Evolutionary conservation across 1,140 invertebrate genomes (phyloP).

Genomic region (Drosophila malerkotliana): DNA sequence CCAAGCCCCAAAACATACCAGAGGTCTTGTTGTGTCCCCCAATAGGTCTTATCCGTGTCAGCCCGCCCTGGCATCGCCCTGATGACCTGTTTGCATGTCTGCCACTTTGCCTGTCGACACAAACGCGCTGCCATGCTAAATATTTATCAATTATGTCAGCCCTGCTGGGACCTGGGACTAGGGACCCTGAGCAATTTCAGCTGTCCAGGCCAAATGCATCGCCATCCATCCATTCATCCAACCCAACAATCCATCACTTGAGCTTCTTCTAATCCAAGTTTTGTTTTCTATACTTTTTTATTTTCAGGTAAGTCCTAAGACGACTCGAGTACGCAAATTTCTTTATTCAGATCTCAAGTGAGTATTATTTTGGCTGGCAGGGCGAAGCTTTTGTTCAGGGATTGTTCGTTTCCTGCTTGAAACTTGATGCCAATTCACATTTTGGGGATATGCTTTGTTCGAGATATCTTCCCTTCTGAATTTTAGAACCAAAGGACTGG

Average conservation of each 20-base stretch:
- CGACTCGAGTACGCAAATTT: conserved; percentile 28
- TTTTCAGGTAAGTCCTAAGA: conserved; percentile 68
- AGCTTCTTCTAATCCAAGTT: conserved; percentile 46
- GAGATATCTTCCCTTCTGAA: conserved; percentile 20
- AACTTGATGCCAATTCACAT: conserved; percentile 65
- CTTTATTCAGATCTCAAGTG: conserved; percentile 17
- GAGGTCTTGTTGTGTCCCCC: conserved; percentile 1
- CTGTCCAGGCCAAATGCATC: conserved; percentile 38
- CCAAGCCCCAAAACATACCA: conserved; percentile 4
- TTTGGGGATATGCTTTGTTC: conserved; percentile 16
- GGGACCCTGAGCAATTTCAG: conserved; percentile 35
- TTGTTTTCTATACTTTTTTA: conserved; percentile 24
- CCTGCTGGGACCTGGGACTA: conserved; percentile 8
- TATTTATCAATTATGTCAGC: conserved; percentile 70
- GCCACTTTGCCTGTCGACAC: conserved; percentile 68
- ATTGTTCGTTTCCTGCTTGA: conserved; percentile 60
- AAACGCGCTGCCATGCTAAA: conserved; percentile 56
- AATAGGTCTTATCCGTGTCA: conserved; percentile 38
- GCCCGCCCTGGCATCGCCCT: conserved; percentile 19
- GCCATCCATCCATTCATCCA: conserved; percentile 15
- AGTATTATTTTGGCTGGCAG: conserved; percentile 12
- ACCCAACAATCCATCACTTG: conserved; percentile 38
- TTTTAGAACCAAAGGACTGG: conserved; percentile 9
- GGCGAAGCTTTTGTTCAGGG: conserved; percentile 42
- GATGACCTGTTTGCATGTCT: conserved; percentile 74